Evolutionary conservation across 2,888 invertebrate genomes (phyloP).

Genomic region (Andricus quercusramuli): DNA sequence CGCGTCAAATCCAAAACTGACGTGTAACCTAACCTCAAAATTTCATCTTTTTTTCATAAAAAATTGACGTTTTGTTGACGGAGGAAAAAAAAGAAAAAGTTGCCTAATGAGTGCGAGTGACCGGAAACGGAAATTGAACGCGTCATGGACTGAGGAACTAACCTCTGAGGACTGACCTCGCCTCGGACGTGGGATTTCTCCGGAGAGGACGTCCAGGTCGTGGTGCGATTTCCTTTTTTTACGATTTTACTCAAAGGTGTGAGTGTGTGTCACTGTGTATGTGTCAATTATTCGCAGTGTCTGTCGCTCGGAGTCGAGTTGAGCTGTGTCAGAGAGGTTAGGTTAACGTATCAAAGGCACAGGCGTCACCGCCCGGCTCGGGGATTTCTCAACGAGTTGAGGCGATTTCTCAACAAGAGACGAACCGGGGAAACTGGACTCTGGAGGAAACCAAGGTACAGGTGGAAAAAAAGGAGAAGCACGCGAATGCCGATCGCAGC

Average conservation of each 20-base stretch:
- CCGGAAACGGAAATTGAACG: constrained; percentile 57
- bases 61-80: neutral
- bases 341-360: constrained; percentile 41
- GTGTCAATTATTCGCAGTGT: constrained; percentile 31
- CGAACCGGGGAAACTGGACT: constrained; percentile 26
- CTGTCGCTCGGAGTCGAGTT: constrained; percentile 30
- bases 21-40: constrained; percentile 32
- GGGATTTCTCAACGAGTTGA: constrained; percentile 46
- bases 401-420: constrained; percentile 49
- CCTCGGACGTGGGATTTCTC: constrained; percentile 30
- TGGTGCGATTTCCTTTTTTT: constrained; percentile 4
- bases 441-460: constrained; percentile 7
- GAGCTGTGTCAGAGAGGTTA: constrained; percentile 49
- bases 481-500: constrained; percentile 70
- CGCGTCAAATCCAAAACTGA: neutral
- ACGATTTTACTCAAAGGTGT: constrained; percentile 22
- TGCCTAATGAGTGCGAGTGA: constrained; percentile 33
- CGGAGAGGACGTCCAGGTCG: constrained; percentile 27
- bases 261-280: constrained; percentile 29
- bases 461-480: constrained; percentile 24
- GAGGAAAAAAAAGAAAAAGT: constrained; percentile 2
- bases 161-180: constrained; percentile 30
- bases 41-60: constrained; percentile 16
- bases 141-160: constrained; percentile 23
- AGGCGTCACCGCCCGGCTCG: constrained; percentile 53